phyloP scores from a whole-genome alignment of 2,113 vertebrate genomes.

The Phrynosoma platyrhinos region DNA sequence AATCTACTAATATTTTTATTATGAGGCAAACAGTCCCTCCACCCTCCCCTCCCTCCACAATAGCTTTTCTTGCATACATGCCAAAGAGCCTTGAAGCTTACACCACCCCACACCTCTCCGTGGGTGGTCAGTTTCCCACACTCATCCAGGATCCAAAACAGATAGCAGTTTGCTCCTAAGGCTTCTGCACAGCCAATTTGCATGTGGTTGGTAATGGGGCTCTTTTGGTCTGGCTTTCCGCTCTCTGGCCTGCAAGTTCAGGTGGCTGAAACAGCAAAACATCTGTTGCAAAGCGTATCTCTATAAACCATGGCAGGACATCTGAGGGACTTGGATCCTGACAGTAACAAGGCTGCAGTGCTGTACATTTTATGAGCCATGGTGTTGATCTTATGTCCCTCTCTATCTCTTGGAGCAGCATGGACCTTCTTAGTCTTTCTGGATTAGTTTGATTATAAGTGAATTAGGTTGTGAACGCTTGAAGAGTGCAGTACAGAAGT shows the following conservation, averaged over 20 bases:
- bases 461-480: too few species aligned
- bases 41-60: too few species aligned
- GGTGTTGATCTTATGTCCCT: too few species aligned
- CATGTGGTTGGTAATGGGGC: too few species aligned
- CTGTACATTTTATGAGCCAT: too few species aligned
- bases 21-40: neutral
- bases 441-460: too few species aligned
- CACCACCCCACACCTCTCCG: neutral
- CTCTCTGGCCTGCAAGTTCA: slow-evolving; percentile 2
- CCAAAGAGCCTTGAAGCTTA: neutral
- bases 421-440: too few species aligned
- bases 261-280: neutral
- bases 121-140: slow-evolving; percentile 24
- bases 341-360: too few species aligned
- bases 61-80: neutral
- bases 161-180: neutral
- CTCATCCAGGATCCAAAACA: neutral
- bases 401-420: too few species aligned
- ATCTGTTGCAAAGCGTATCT: neutral
- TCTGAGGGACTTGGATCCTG: too few species aligned
- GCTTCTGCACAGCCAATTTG: neutral
- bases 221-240: neutral
- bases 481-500: too few species aligned
- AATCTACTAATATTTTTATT: neutral
- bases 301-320: too few species aligned